Evolutionary conservation across 2,113 vertebrate species (phyloP), one percentile per base, ranked within the genome.

Genomic region (Thinocorus orbignyianus): DNA sequence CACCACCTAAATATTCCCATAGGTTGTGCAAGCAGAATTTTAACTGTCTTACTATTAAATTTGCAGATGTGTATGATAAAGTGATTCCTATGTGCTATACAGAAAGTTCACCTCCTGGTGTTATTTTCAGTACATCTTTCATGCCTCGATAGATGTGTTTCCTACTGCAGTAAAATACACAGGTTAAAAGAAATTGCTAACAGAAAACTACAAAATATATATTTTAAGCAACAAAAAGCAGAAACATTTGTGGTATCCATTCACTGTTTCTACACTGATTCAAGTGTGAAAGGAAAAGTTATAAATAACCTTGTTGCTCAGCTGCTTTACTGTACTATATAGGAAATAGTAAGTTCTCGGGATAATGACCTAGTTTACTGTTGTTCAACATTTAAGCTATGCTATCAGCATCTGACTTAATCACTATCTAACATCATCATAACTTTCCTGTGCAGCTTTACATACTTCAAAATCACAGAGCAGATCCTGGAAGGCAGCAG

Each of bases 381-480:
- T 13, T 31, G 33, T 26, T 91, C 33, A 65, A 5, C 57, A 46
- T 41, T 83, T 51, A 81, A 81, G 14, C 41, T 20, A 52, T 18
- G 6, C 24, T 69, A 30, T 14, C 39, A 86, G 31, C 44, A 78
- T 25, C 35, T 68, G 54, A 49, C 55, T 81, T 64, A 46, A 65
- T 68, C 51, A 11, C 39, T 30, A 49, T 9, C 17, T 26, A 87
- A 25, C 13, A 74, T 6, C 11, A 92, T 22, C 33, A 70, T 1
- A 37, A 28, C 49, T 71, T 44, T 69, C 81, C 39, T 70, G 17
- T 65, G 35, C 46, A 87, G 49, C 52, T 82, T 33, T 37, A 92
- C 97, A 46, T 97, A 99, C 99, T 96, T 99, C 99, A 92, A 99
- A 99, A 97, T 99, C 99, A 35, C 99, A 99, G 22, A 99, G 99